Base-by-base conservation (phyloP, 2,888 invertebrate species). In the Sialis lutaria region DNA sequence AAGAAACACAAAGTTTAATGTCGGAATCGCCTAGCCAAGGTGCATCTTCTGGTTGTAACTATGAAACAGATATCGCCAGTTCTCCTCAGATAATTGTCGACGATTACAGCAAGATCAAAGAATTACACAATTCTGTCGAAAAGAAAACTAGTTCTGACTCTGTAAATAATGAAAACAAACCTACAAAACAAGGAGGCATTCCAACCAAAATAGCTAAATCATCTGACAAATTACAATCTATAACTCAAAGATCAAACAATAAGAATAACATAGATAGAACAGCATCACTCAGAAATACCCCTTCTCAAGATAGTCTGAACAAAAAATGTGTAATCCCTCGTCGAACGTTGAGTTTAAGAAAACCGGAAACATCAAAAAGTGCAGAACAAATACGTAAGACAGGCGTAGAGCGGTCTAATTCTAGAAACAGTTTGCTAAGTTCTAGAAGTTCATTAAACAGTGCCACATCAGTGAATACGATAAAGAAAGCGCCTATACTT, bases 21-120 rank as follows among this genome's bases (percentile, higher is more conserved):
- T 88, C 88, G 0, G 88, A 88, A 60, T 87, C 85, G 6, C 79
- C 86, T 4, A 87, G 87, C 42, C 87, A 87, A 56, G 87, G 86
- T 40, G 84, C 86, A 2, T 86, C 86, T 0, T 86, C 86, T 0
- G 75, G 76, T 6, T 80, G 80, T 54, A 84, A 68, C 50, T 72
- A 73, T 22, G 65, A 70, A 45, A 65, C 68, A n/a, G 60, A 72
- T 65, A 57, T 62, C 54, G 50, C 55, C 58, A 51, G 72, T 64
- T 56, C 60, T 61, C 45, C 63, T 58, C 54, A 51, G 42, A 54
- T 58, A 41, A 53, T 58, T 6, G 53, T 56, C 31, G 55, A 55
- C 9, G 55, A 57, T 47, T 58, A 52, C 50, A 51, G 55, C 50
- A 52, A 56, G 55, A 44, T 54, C 41, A 51, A 58, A 56, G 48